Evolutionary conservation across 2,797 vertebrate genomes (phyloP).

Genomic region (Chrysocyon brachyurus): DNA sequence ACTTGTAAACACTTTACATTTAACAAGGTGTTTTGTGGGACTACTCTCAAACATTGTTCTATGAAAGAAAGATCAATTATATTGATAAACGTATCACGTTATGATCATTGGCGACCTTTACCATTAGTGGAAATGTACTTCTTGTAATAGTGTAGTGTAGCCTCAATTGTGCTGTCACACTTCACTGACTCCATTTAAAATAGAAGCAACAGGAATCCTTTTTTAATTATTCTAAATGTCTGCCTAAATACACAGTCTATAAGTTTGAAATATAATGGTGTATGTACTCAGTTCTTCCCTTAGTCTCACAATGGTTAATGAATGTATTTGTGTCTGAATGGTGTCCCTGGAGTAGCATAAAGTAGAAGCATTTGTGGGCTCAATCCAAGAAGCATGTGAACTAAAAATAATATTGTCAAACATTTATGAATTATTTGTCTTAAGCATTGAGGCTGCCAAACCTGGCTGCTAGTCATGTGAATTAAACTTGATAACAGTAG

Average conservation of each 20-base stretch:
- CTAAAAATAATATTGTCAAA: conserved; percentile 84
- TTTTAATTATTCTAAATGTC: conserved; percentile 59
- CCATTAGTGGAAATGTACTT: conserved; percentile 55
- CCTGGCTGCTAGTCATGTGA: conserved; percentile 72
- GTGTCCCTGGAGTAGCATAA: conserved; percentile 86
- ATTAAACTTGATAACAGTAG: conserved; percentile 58
- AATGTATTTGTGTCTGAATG: conserved; percentile 84
- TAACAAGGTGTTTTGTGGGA: conserved; percentile 78
- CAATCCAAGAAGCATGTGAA: conserved; percentile 80
- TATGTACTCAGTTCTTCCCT: conserved; percentile 44
- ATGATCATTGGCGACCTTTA: conserved; percentile 41
- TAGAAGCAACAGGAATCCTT: conserved; percentile 72
- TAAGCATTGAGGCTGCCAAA: conserved; percentile 80
- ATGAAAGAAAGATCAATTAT: conserved; percentile 37
- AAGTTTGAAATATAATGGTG: conserved; percentile 62
- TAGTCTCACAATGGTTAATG: conserved; percentile 65
- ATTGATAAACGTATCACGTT: conserved; percentile 47
- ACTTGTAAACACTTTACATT: conserved; percentile 78
- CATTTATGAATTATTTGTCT: conserved; percentile 78
- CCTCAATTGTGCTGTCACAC: conserved; percentile 53
- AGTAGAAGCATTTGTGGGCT: conserved; percentile 79
- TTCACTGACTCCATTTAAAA: conserved; percentile 68
- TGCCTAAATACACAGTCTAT: conserved; percentile 23
- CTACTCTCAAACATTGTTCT: conserved; percentile 77
- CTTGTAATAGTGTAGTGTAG: background rate